Evolutionary conservation across 2,797 vertebrate species (phyloP), one percentile per base, ranked within the genome.

Genomic region (Leuciscus waleckii): DNA sequence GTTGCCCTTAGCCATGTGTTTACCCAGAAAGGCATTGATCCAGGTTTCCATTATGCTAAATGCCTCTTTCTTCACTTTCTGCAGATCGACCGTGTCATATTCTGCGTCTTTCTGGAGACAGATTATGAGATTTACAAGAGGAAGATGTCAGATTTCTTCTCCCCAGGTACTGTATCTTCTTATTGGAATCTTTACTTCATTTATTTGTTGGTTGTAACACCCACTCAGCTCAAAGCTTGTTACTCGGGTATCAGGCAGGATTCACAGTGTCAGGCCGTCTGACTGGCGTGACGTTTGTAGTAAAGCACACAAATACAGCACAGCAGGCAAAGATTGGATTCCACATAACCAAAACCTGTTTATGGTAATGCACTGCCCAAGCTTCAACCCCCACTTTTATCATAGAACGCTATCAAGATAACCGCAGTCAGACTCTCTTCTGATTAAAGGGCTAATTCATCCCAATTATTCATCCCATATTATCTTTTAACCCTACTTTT

Each of bases 71-170:
- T 61, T 17, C 58, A 56, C 51, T 82, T 73, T 61, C 67, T 26
- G 23, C 95, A 99, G 98, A 95, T 98, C 92, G 97, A 97, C 91
- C 97, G 97, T 82, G 94, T 99, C 93, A 98, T 99, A 95, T 99
- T 99, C 95, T 99, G 98, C 1, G 97, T 99, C 93, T 99, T 99
- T 95, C 95, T 99, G 89, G 98, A 99, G 91, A 95, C 96, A 4
- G 98, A 99, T 92, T 99, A 95, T 93, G 95, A 95, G 93, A 99
- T 99, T 95, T 99, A 98, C 95, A 98, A 97, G 94, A 97, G 97
- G 94, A 99, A 98, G 95, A 97, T 99, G 97, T 93, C 94, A 1
- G 93, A 95, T 56, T 93, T 97, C 91, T 99, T 99, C 92, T 93
- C 95, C 37, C 91, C 94, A 95, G 98, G 98, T 99, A 95, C 65